phyloP scores from a whole-genome alignment of 2,797 vertebrate species.

The Halcyon badia region DNA sequence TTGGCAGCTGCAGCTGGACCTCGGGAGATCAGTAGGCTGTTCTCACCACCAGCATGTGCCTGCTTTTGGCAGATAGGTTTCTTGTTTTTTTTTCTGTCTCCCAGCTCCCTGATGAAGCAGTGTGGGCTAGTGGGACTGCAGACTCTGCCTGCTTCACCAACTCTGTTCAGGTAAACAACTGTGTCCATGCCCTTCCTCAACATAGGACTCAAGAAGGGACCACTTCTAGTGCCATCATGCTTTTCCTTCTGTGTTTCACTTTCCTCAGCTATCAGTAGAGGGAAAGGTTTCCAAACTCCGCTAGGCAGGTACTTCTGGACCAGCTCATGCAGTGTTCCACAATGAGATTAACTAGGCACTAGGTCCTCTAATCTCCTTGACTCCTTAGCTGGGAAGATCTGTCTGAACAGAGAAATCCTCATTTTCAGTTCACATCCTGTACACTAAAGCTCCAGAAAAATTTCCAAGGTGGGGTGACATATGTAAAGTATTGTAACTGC shows the following conservation, averaged over 20 bases:
- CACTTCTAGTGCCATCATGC: not conserved
- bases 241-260: not conserved
- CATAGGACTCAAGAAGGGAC: not conserved
- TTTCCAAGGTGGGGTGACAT: not conserved
- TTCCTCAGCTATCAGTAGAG: not conserved
- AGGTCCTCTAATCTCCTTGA: not conserved
- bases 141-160: not conserved
- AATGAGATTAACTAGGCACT: not conserved
- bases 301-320: not conserved
- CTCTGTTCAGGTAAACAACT: not conserved
- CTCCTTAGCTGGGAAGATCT: not conserved
- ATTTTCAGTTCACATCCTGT: not conserved
- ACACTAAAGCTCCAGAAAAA: conserved; percentile 6
- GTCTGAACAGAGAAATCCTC: not conserved
- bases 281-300: not conserved
- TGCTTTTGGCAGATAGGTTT: not conserved
- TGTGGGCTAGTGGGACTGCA: accelerated
- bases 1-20: not conserved
- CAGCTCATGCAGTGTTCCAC: not conserved
- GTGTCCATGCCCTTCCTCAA: not conserved
- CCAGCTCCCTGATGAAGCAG: not conserved
- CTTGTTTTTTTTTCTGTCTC: not conserved
- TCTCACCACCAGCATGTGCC: not conserved
- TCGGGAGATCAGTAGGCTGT: not conserved
- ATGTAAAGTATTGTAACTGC: not conserved